A percentile compares a stretch with the other conserved stretches of the same genome.
phyloP scores from a whole-genome alignment of 2,888 invertebrate genomes.

The Ophioninae sp. region DNA sequence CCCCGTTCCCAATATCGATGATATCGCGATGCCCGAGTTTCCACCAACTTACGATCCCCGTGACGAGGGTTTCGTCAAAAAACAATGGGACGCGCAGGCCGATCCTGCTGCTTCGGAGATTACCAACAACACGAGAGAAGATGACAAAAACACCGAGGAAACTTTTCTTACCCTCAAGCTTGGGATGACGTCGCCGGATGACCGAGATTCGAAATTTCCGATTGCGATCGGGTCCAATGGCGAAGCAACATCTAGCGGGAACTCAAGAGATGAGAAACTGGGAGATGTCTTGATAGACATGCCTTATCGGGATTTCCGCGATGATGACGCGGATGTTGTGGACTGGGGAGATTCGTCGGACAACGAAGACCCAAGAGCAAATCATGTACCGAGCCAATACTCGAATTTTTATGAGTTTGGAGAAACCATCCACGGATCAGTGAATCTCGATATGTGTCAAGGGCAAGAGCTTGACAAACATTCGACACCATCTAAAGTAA shows the following conservation, averaged over 20 bases:
- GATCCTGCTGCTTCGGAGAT: not conserved
- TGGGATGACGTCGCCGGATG: conserved; percentile 1
- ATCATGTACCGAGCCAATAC: not conserved
- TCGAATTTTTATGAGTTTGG: conserved; percentile 24
- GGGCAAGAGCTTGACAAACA: conserved; percentile 26
- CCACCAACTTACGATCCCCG: conserved; percentile 56
- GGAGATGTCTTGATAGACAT: conserved; percentile 60
- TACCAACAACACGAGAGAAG: conserved; percentile 5
- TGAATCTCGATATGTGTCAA: conserved; percentile 35
- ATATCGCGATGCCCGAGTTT: conserved; percentile 28
- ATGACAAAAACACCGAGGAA: conserved; percentile 25
- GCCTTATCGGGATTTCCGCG: conserved; percentile 61
- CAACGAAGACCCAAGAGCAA: conserved; percentile 18
- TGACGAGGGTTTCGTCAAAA: conserved; percentile 52
- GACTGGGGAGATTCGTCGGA: conserved; percentile 49
- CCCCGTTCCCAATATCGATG: conserved; percentile 34
- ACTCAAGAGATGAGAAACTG: conserved; percentile 8
- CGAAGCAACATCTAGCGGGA: not conserved
- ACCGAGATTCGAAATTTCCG: not conserved
- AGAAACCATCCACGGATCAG: conserved; percentile 16
- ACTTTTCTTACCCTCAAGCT: conserved; percentile 43
- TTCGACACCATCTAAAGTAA: not conserved
- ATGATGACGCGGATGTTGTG: conserved; percentile 51
- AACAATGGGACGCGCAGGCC: conserved; percentile 9
- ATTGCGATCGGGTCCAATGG: not conserved